phyloP scores from a whole-genome alignment of 1,140 invertebrate genomes.

The Lordiphosa clarofinis region DNA sequence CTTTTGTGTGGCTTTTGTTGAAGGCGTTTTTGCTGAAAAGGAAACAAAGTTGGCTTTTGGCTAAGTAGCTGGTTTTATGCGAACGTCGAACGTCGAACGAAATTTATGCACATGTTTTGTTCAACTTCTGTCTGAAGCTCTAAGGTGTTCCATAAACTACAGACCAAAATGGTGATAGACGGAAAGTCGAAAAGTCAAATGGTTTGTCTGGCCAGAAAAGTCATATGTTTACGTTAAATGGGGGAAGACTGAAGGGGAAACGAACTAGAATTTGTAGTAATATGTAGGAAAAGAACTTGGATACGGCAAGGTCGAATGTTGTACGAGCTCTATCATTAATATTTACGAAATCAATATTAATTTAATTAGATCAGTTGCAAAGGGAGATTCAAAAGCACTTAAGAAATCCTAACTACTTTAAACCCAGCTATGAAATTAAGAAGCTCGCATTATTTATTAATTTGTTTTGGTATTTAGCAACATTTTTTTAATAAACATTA shows the following conservation, averaged over 20 bases:
- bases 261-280: not conserved
- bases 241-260: not conserved
- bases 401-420: too few relatives aligned
- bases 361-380: too few relatives aligned
- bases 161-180: constrained; percentile 27
- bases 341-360: too few relatives aligned
- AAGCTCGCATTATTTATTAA: too few relatives aligned
- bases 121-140: not conserved
- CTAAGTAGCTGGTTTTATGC: constrained; percentile 50
- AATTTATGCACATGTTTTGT: constrained; percentile 56
- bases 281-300: not conserved
- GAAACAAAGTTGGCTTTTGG: constrained; percentile 29
- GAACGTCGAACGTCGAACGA: constrained; percentile 33
- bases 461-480: too few relatives aligned
- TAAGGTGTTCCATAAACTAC: constrained; percentile 31
- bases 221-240: too few relatives aligned
- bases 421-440: too few relatives aligned
- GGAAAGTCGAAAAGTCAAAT: constrained; percentile 35
- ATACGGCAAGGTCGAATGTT: too few relatives aligned
- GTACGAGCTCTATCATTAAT: too few relatives aligned
- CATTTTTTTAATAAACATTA: too few relatives aligned
- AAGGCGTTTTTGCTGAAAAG: constrained; percentile 30
- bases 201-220: constrained; percentile 18
- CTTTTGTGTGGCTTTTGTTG: constrained; percentile 46
- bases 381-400: too few relatives aligned